Percentiles rank a stretch among this genome's conserved stretches.
Evolutionary conservation across 2,797 vertebrate species (phyloP).

Genomic region (Acrossocheilus wenchowensis): DNA sequence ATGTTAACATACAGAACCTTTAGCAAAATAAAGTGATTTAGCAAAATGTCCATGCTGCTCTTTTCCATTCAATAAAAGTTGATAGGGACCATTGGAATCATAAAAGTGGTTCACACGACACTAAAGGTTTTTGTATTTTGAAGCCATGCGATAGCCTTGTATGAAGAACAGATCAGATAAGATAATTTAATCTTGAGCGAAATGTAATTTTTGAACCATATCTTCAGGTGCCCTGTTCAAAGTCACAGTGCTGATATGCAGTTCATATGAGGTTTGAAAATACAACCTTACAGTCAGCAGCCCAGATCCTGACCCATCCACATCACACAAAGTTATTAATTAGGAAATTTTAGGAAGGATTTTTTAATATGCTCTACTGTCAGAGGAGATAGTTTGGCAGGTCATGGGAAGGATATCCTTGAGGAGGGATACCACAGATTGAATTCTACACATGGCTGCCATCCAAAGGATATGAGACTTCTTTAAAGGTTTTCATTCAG

Average conservation of each 20-base stretch:
- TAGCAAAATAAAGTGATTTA: neutral
- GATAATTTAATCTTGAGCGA: neutral
- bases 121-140: neutral
- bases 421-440: slow-evolving; percentile 55
- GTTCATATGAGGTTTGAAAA: neutral
- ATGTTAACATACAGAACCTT: neutral
- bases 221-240: neutral
- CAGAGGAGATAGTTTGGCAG: neutral
- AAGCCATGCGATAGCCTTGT: neutral
- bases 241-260: neutral
- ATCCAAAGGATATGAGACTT: slow-evolving; percentile 65
- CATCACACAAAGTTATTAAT: slow-evolving; percentile 12
- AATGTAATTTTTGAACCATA: neutral
- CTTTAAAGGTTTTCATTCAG: slow-evolving; percentile 52
- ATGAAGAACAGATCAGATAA: neutral
- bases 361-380: slow-evolving; percentile 25
- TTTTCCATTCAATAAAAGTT: neutral
- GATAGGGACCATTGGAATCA: neutral
- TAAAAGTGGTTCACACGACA: neutral
- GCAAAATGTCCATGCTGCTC: neutral
- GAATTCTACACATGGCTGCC: slow-evolving; percentile 65
- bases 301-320: neutral
- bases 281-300: neutral
- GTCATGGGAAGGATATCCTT: slow-evolving; percentile 61
- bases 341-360: neutral